Conservation (phyloP, 2,888 invertebrate genomes). For the Biston stratarius region DNA sequence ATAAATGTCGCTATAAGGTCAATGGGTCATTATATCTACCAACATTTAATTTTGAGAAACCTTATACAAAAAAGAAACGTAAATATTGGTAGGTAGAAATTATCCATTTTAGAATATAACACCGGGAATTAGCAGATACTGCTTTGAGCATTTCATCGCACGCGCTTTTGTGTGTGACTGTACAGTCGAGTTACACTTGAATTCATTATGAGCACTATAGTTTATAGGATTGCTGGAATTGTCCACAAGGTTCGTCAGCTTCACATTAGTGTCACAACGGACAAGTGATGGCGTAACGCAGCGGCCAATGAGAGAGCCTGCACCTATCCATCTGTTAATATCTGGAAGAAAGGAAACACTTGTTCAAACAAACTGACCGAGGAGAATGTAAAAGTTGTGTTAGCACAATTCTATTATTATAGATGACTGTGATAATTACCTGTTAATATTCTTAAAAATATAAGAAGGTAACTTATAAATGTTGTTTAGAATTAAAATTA, state of each 20-base stretch:
- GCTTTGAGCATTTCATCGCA: slow-evolving; percentile 21
- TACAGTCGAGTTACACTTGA: slow-evolving; percentile 1
- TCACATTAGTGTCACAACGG: slow-evolving; percentile 43
- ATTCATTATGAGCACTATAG: slow-evolving; percentile 1
- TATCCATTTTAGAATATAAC: too few relatives aligned
- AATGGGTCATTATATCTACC: too few relatives aligned
- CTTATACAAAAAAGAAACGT: neutral
- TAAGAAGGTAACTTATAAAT: too few relatives aligned
- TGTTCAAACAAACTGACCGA: neutral
- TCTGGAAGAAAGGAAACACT: slow-evolving; percentile 19
- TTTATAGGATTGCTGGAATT: neutral
- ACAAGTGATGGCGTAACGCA: slow-evolving; percentile 37
- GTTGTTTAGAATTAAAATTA: too few relatives aligned
- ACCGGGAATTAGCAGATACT: slow-evolving; percentile 10
- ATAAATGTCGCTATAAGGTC: too few relatives aligned
- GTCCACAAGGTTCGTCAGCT: neutral
- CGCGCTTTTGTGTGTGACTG: neutral
- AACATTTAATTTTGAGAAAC: neutral
- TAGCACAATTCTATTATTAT: neutral
- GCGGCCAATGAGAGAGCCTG: slow-evolving; percentile 34
- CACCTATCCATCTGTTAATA: slow-evolving; percentile 39
- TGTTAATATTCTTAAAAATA: too few relatives aligned
- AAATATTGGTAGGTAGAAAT: slow-evolving; percentile 3
- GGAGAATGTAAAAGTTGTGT: neutral
- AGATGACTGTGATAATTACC: too few relatives aligned